phyloP scores from a whole-genome alignment of 2,797 vertebrate genomes.

The Cichlasoma orientale region DNA sequence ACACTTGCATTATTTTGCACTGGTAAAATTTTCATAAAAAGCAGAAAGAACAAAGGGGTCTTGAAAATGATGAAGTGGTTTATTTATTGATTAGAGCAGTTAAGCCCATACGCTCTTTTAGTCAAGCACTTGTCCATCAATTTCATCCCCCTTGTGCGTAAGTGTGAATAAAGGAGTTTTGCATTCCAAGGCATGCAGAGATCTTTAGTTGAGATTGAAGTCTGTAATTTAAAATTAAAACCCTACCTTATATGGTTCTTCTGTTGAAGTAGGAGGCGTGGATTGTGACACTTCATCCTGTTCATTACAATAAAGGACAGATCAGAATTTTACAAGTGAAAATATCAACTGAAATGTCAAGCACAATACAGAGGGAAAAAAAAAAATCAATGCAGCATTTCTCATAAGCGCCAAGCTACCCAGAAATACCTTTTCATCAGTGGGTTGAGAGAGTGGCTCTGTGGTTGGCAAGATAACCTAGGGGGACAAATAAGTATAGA shows the following conservation, averaged over 20 bases:
- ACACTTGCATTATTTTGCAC: conserved; percentile 65
- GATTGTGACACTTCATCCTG: conserved; percentile 50
- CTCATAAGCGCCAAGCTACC: not conserved
- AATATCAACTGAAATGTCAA: not conserved
- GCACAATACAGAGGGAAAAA: not conserved
- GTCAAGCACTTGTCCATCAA: conserved; percentile 40
- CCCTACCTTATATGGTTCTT: conserved; percentile 68
- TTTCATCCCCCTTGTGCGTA: conserved; percentile 33
- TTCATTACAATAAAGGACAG: conserved; percentile 14
- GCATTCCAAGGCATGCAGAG: conserved; percentile 59
- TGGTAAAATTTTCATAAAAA: conserved; percentile 77
- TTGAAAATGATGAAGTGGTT: conserved; percentile 38
- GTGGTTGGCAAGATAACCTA: conserved; percentile 30
- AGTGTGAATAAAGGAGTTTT: conserved; percentile 21
- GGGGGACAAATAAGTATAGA: not conserved
- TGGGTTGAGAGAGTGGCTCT: not conserved
- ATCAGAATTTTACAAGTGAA: not conserved
- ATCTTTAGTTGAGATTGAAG: conserved; percentile 5
- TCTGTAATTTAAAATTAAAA: not conserved
- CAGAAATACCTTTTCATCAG: conserved; percentile 28
- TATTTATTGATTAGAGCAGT: not conserved
- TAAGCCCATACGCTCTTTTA: not conserved
- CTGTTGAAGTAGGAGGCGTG: conserved; percentile 30
- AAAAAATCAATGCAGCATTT: not conserved
- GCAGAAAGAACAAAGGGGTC: conserved; percentile 20